Base-by-base conservation (phyloP, 2,113 vertebrate genomes). In the Lasiurus borealis region DNA sequence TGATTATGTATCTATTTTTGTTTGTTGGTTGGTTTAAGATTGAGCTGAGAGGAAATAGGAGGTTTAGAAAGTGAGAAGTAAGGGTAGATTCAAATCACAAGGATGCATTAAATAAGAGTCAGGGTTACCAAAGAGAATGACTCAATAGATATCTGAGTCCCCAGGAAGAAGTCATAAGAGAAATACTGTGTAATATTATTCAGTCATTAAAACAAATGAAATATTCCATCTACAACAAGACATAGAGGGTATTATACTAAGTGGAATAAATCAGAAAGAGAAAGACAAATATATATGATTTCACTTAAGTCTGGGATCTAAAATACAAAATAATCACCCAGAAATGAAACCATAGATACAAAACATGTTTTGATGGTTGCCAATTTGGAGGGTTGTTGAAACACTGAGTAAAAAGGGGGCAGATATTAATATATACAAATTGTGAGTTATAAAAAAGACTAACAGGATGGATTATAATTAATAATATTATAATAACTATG, bases 41-140 rank as follows among this genome's bases (percentile, higher is more conserved):
- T 88, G 88, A 69, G 4, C 57, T 73, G 80, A 50, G 48, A 68
- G 48, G 50, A 93, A 96, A 85, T 62, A 23, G n/a, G 25, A 85
- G 13, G 2, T 93, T 68, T 27, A 85, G 40, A 75, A 23, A 88
- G 68, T 5, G n/a, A 73, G 78, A 21, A 19, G 2, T 71, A 34
- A 84, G 16, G 2, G 3, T 59, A 40, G 11, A 73, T 25, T 93
- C 46, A 54, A 72, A 68, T 88, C 50, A 68, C 3, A 93, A 54
- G 21, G 90, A 87, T 57, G 11, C 57, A 44, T 25, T 84, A 50
- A 29, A 57, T 27, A 23, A 31, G 8, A 81, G 57, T 2, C 1
- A 88, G 25, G 1, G 4, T 8, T 11, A 71, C 31, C 44, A 72
- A 29, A 59, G 27, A 73, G 7, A 9, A 21, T 66, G 16, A n/a